A percentile compares a stretch with the other conserved stretches of the same genome.
Evolutionary conservation across 2,113 vertebrate genomes (phyloP).

Genomic region (Cochlearius cochlearius): DNA sequence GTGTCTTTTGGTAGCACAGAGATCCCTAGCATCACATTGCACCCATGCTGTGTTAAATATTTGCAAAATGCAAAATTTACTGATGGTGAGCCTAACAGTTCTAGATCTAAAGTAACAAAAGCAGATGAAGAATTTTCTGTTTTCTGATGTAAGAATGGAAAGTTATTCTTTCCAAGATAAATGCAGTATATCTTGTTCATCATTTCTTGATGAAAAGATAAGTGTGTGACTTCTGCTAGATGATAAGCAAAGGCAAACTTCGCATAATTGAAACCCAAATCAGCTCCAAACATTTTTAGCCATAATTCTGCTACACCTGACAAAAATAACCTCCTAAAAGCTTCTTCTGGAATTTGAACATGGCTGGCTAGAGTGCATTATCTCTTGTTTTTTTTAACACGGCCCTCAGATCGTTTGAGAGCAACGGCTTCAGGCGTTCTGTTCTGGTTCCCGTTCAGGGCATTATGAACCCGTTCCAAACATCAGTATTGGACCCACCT

Average conservation of each 20-base stretch:
- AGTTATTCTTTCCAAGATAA: not conserved
- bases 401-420: not conserved
- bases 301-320: not conserved
- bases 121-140: not conserved
- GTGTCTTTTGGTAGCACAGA: not conserved
- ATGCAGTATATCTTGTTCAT: not conserved
- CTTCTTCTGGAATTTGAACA: not conserved
- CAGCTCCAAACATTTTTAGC: not conserved
- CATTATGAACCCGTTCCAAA: not conserved
- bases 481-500: not conserved
- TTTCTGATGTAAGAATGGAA: not conserved
- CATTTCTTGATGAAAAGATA: not conserved
- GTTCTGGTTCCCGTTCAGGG: not conserved
- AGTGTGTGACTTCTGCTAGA: not conserved
- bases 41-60: not conserved
- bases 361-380: not conserved
- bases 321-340: not conserved
- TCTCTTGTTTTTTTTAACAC: not conserved
- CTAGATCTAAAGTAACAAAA: not conserved
- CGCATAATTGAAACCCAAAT: not conserved
- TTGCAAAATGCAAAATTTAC: not conserved
- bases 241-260: not conserved
- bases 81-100: not conserved
- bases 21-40: not conserved
- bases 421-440: rapidly evolving